A percentile compares a stretch with the other conserved stretches of the same genome.
These are phyloP conservation scores for Amphipyra berbera DNA, from an alignment of 2,888 invertebrate species.

Conservation along the genomic window DNA sequence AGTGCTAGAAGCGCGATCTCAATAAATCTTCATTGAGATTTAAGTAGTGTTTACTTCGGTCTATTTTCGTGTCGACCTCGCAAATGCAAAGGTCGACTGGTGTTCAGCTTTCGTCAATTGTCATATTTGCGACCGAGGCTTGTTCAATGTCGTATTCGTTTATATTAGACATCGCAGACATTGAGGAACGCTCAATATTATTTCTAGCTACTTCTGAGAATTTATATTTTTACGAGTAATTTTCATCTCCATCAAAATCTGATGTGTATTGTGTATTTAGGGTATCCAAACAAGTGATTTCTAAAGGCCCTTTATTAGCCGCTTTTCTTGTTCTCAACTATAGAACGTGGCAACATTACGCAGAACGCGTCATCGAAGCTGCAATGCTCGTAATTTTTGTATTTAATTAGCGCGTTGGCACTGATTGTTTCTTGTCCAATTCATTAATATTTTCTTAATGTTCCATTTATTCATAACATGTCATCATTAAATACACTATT, in stretches of 20 bases:
- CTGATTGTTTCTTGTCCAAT: constrained; percentile 28
- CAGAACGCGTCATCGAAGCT: constrained; percentile 8
- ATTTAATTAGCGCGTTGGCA: constrained; percentile 36
- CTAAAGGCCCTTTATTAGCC: constrained; percentile 1
- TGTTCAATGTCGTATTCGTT: constrained; percentile 62
- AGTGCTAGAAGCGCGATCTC: constrained; percentile 29
- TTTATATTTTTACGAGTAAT: constrained; percentile 9
- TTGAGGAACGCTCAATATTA: constrained; percentile 21
- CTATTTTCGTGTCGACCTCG: constrained; percentile 69
- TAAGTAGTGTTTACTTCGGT: constrained; percentile 49
- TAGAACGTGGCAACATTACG: constrained; percentile 36
- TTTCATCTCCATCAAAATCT: constrained; percentile 3
- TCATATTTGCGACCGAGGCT: constrained; percentile 60
- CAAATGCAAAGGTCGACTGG: constrained; percentile 59
- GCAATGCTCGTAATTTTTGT: constrained; percentile 24
- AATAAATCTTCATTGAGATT: constrained; percentile 54
- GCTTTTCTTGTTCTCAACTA: constrained; percentile 14
- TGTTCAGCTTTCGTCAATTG: constrained; percentile 68
- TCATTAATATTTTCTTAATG: constrained; percentile 37
- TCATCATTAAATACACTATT: constrained; percentile 39
- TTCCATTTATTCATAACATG: constrained; percentile 33
- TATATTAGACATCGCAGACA: constrained; percentile 33
- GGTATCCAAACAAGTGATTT: background rate
- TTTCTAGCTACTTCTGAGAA: background rate
- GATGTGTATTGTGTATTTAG: background rate